These are phyloP conservation scores for Neuroterus valhalla DNA, from an alignment of 1,140 invertebrate genomes.

Conservation along the genomic window DNA sequence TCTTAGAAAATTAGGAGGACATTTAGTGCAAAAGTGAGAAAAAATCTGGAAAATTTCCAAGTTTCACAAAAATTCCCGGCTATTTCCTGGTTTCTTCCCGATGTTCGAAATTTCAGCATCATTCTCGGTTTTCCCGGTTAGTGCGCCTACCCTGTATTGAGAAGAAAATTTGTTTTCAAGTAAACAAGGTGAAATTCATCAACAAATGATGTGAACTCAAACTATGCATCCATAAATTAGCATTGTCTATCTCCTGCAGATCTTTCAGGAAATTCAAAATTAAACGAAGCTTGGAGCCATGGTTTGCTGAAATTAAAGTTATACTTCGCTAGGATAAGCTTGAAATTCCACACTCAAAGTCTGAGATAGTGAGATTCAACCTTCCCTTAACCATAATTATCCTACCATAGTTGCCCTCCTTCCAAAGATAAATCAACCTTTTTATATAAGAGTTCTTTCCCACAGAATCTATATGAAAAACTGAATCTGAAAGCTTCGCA, in stretches of 20 bases:
- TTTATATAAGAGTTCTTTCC: neutral
- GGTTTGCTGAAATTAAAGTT: constrained; percentile 22
- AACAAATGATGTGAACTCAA: no score
- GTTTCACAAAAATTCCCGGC: no score
- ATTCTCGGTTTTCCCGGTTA: no score
- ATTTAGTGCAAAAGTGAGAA: no score
- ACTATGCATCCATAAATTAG: no score
- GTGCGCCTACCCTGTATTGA: no score
- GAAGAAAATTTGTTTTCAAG: neutral
- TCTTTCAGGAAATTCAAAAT: neutral
- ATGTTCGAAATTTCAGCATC: no score
- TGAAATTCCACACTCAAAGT: neutral
- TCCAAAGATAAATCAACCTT: constrained; percentile 3
- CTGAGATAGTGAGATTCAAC: constrained; percentile 23
- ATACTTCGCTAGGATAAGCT: constrained; percentile 18
- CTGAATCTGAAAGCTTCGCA: neutral
- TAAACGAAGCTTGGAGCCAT: constrained; percentile 13
- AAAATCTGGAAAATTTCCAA: no score
- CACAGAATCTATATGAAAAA: neutral
- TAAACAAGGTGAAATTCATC: no score
- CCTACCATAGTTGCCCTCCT: neutral
- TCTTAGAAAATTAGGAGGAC: no score
- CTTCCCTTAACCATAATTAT: constrained; percentile 12
- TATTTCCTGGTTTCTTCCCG: no score
- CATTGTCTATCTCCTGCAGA: neutral